Conservation (phyloP, 2,113 vertebrate species). For the Gallinago media region DNA sequence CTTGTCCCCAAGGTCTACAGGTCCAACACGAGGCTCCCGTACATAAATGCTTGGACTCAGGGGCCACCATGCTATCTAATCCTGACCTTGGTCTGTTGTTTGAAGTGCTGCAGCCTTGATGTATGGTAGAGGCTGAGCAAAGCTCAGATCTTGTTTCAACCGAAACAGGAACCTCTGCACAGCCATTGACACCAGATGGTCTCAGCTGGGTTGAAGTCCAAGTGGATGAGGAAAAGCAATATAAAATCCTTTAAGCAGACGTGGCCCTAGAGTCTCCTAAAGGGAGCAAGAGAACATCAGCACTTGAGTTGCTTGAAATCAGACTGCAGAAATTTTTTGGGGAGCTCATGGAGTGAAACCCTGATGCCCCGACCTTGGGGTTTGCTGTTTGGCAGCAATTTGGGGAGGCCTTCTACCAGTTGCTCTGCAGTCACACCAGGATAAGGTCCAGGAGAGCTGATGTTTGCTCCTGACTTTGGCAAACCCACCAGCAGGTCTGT, state of each 20-base stretch:
- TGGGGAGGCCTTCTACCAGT: neutral
- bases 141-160: neutral
- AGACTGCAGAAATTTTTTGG: neutral
- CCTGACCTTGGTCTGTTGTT: neutral
- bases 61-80: rapidly evolving
- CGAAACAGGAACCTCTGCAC: neutral
- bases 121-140: neutral
- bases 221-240: neutral
- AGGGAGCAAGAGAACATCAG: neutral
- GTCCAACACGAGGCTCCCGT: rapidly evolving
- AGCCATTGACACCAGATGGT: neutral
- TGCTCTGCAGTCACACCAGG: neutral
- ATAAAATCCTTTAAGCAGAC: neutral
- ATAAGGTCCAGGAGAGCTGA: neutral
- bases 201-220: neutral
- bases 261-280: neutral
- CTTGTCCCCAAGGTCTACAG: neutral
- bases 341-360: rapidly evolving
- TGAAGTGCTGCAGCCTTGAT: neutral
- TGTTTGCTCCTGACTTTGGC: neutral
- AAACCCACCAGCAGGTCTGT: neutral
- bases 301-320: neutral
- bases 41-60: neutral
- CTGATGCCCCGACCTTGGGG: rapidly evolving
- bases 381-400: neutral